Evolutionary conservation across 2,797 vertebrate genomes (phyloP), one percentile per base, ranked within the genome.

Genomic region (Pitangus sulphuratus): DNA sequence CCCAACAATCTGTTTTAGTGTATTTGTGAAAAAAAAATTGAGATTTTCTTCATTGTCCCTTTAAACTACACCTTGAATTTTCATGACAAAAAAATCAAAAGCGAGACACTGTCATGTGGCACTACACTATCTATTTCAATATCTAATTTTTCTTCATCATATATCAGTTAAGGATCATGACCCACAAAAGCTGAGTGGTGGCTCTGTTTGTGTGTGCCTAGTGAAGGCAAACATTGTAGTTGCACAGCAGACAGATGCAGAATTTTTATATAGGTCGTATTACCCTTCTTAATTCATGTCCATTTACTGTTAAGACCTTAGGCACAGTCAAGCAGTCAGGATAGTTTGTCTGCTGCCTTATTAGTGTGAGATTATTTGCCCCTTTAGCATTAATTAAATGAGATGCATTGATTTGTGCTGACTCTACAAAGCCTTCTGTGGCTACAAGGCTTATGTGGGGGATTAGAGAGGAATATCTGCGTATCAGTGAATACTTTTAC

Each of bases 371-470:
- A 97, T 97, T 97, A 97, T 94, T 97, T 97, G 87, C 66, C 93
- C 91, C 87, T 91, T 95, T 97, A 97, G 97, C 92, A 92, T 96
- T 97, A 96, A 97, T 97, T 97, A 97, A 97, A 95, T 95, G 95
- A 95, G 85, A 95, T 91, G 87, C 91, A 97, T 92, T 96, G 87
- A 97, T 96, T 97, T 95, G 79, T 93, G 91, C 95, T 95, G 89
- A 96, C 81, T 97, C 78, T 80, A 95, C 82, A 90, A 89, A 97
- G 84, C 81, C 69, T 40, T 97, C 70, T 83, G 74, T 94, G 90
- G 84, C 95, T 95, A 65, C 58, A 91, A 64, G 96, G 94, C 84
- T 97, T 95, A 94, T 86, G 79, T 24, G 8, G 64, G 57, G 76
- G 94, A 97, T 95, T 95, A 96, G 50, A 83, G 61, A 86, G 62